A percentile compares a stretch with the other conserved stretches of the same genome.
Conservation (phyloP, 2,888 invertebrate genomes). For the Aproaerema taeniolella region DNA sequence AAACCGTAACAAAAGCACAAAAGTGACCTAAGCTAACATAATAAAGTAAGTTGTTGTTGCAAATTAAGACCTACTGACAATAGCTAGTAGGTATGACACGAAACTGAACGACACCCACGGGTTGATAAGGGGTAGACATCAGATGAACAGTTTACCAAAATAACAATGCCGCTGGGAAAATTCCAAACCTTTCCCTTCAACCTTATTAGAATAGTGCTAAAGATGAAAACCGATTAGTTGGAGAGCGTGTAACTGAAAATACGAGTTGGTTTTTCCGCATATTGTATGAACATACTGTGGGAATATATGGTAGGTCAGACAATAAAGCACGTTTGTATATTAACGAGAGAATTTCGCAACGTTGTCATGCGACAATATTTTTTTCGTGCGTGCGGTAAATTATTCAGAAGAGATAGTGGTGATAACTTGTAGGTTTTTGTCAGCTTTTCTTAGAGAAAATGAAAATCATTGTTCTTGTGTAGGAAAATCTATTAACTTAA, state of each 20-base stretch:
- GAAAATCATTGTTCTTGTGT: no score
- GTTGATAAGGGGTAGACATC: slow-evolving; percentile 26
- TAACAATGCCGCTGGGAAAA: neutral
- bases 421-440: no score
- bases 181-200: slow-evolving; percentile 7
- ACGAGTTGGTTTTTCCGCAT: slow-evolving; percentile 22
- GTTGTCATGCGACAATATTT: slow-evolving; percentile 29
- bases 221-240: slow-evolving; percentile 2
- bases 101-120: no score
- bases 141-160: slow-evolving; percentile 13
- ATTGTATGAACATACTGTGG: slow-evolving; percentile 38
- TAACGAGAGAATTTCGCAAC: slow-evolving; percentile 37
- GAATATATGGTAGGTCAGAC: slow-evolving; percentile 28
- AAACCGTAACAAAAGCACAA: no score
- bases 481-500: no score
- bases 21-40: no score
- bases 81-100: no score
- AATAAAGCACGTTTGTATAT: slow-evolving; percentile 34
- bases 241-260: neutral
- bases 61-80: no score
- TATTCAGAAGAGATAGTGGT: no score
- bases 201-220: neutral
- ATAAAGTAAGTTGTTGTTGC: no score
- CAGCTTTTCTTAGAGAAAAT: no score
- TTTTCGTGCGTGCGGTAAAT: slow-evolving; percentile 22